Percentiles rank a stretch among this genome's conserved stretches.
Evolutionary conservation across 1,140 invertebrate species (phyloP).

Genomic region (Pemphigus obesinymphae): DNA sequence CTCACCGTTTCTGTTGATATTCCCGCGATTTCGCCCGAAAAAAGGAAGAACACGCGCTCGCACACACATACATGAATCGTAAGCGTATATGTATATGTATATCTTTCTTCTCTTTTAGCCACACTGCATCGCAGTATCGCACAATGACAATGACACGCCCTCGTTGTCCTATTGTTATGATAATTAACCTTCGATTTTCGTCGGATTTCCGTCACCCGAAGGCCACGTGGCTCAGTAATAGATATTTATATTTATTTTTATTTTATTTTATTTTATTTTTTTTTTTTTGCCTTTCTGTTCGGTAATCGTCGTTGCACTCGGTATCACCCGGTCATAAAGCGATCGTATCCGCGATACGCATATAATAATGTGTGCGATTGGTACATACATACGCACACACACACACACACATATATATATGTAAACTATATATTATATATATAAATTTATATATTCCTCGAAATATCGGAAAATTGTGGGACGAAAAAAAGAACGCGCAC

Average conservation of each 20-base stretch:
- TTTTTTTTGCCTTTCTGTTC: not conserved
- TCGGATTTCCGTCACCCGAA: constrained; percentile 37
- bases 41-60: not conserved
- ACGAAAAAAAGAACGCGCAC: not conserved
- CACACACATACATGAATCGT: not conserved
- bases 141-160: constrained; percentile 32
- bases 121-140: not conserved
- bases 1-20: not conserved
- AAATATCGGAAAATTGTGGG: not conserved
- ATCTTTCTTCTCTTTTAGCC: not conserved
- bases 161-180: constrained; percentile 27
- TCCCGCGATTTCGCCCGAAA: not conserved
- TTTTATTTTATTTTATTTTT: too few relatives aligned
- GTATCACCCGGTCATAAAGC: not conserved
- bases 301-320: not conserved
- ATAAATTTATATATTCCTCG: not conserved
- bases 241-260: not conserved
- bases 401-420: too few relatives aligned
- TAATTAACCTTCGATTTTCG: constrained; percentile 40
- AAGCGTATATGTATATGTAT: not conserved
- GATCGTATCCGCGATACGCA: not conserved
- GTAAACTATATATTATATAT: not conserved
- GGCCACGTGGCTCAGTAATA: constrained; percentile 18
- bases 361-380: not conserved
- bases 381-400: not conserved